phyloP scores from a whole-genome alignment of 1,140 invertebrate species.

The Formica exsecta region DNA sequence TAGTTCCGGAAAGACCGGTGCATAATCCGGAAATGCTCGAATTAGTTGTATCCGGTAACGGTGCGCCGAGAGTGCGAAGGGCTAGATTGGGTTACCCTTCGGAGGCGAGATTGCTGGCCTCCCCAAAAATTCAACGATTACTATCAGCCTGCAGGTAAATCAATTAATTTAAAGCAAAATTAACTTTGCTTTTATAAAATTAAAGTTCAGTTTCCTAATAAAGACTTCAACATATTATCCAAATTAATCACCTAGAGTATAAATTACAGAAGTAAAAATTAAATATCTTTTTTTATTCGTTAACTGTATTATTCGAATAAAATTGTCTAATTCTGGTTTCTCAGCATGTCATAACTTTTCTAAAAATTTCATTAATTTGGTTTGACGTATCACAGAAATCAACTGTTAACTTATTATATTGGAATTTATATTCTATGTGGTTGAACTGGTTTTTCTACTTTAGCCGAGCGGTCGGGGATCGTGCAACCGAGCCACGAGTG shows the following conservation, averaged over 20 bases:
- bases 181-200: neutral
- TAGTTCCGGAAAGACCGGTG: conserved; percentile 84
- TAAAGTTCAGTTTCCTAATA: neutral
- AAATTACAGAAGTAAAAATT: neutral
- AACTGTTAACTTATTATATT: neutral
- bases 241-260: neutral
- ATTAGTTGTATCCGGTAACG: conserved; percentile 83
- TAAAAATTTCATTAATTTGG: neutral
- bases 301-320: neutral
- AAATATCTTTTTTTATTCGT: neutral
- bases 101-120: conserved; percentile 83
- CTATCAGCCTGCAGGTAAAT: conserved; percentile 84
- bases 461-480: conserved; percentile 84
- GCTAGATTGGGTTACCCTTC: conserved; percentile 85
- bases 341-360: neutral
- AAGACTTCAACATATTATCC: neutral
- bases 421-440: conserved; percentile 40
- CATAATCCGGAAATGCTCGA: conserved; percentile 86
- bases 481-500: conserved; percentile 84
- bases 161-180: neutral
- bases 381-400: neutral
- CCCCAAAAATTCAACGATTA: conserved; percentile 85
- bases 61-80: conserved; percentile 83
- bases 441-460: conserved; percentile 74
- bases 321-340: neutral